Percentiles rank a stretch among this genome's conserved stretches.
Evolutionary conservation across 2,888 invertebrate genomes (phyloP).

Genomic region (Drosophila colorata): DNA sequence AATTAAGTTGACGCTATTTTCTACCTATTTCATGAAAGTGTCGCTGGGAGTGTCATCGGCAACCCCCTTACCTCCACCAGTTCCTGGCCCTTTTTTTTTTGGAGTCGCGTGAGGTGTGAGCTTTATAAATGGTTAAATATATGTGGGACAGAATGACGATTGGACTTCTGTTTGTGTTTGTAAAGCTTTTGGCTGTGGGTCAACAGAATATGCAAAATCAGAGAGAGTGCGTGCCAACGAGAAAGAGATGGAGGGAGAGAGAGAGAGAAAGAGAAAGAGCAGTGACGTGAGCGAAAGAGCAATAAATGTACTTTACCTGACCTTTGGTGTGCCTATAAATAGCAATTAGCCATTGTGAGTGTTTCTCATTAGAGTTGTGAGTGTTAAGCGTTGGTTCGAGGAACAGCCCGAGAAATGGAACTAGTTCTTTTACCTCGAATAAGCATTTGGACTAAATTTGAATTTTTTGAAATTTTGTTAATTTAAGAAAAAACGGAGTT

Average conservation of each 20-base stretch:
- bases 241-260: neutral
- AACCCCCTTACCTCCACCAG: neutral
- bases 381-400: neutral
- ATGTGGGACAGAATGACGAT: slow-evolving; percentile 24
- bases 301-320: slow-evolving; percentile 17
- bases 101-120: slow-evolving; percentile 48
- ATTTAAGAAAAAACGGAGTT: no score
- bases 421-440: neutral
- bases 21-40: slow-evolving; percentile 55
- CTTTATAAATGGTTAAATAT: slow-evolving; percentile 25
- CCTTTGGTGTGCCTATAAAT: slow-evolving; percentile 46
- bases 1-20: slow-evolving; percentile 76
- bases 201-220: slow-evolving; percentile 51
- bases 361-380: slow-evolving; percentile 14
- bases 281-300: slow-evolving; percentile 13
- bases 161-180: slow-evolving; percentile 36
- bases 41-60: slow-evolving; percentile 58
- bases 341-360: slow-evolving; percentile 29
- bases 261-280: no score
- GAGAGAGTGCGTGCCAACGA: neutral
- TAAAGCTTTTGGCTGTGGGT: slow-evolving; percentile 54
- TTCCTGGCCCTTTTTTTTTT: slow-evolving; percentile 9
- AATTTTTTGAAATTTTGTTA: no score
- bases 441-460: no score
- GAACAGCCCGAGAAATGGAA: neutral